Evolutionary conservation across 2,113 vertebrate species (phyloP).

Genomic region (Podarcis cretensis): DNA sequence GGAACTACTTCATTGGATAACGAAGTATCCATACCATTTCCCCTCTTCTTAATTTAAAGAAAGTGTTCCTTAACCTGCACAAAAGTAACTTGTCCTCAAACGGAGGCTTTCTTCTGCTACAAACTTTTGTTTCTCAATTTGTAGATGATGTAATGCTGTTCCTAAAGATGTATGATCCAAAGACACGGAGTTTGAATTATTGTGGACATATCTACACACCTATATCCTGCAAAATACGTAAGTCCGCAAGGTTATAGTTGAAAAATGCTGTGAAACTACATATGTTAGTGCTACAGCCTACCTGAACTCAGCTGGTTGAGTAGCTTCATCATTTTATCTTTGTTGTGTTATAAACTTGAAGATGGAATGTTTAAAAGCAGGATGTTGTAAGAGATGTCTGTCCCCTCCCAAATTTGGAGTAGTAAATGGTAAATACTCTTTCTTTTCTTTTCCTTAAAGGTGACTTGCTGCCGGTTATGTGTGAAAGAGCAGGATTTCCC

Average conservation of each 20-base stretch:
- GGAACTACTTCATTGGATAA: too few species aligned
- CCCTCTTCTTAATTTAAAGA: not conserved
- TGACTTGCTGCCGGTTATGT: conserved; percentile 99
- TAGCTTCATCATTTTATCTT: not conserved
- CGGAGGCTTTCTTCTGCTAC: not conserved
- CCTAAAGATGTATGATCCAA: conserved; percentile 99
- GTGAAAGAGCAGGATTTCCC: conserved; percentile 99
- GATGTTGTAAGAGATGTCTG: not conserved
- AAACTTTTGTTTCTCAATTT: conserved; percentile 40
- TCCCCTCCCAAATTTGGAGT: not conserved
- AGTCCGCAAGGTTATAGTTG: conserved; percentile 59
- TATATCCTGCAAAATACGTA: conserved; percentile 99
- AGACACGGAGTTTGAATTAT: conserved; percentile 99
- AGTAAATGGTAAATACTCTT: not conserved
- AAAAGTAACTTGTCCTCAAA: not conserved
- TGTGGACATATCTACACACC: conserved; percentile 99
- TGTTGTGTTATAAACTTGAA: not conserved
- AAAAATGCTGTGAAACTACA: not conserved
- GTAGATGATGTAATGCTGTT: conserved; percentile 99
- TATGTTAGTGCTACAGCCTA: not conserved
- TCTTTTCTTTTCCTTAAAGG: conserved; percentile 75
- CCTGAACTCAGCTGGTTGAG: not conserved
- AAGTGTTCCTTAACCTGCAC: not conserved
- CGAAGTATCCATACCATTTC: not conserved
- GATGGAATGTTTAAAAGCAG: not conserved